Conservation (phyloP, 1,140 invertebrate genomes). For the Drosophila auraria region DNA sequence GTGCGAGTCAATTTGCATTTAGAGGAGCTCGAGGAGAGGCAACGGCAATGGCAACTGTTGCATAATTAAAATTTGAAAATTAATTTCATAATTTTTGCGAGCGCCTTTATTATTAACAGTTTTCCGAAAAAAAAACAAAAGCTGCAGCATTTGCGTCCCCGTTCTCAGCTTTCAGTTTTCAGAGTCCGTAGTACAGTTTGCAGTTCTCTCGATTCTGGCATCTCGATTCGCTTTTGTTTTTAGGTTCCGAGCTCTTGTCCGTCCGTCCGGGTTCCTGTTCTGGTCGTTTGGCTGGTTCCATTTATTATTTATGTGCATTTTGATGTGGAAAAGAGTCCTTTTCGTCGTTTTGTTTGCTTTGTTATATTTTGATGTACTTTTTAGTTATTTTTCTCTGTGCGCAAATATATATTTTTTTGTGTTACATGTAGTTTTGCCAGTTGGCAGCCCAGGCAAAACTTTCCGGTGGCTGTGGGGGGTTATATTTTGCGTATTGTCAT, state of each 20-base stretch:
- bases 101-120: slow-evolving; percentile 72
- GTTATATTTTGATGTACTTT: slow-evolving; percentile 26
- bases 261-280: slow-evolving; percentile 60
- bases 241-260: slow-evolving; percentile 39
- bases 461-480: slow-evolving; percentile 1
- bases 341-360: slow-evolving; percentile 42
- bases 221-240: slow-evolving; percentile 43
- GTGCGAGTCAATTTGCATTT: slow-evolving; percentile 68
- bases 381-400: slow-evolving; percentile 17
- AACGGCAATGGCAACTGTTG: slow-evolving; percentile 55
- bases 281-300: slow-evolving; percentile 60
- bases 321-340: slow-evolving; percentile 75
- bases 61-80: slow-evolving; percentile 81
- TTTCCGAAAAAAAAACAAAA: slow-evolving; percentile 57
- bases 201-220: slow-evolving; percentile 15
- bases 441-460: slow-evolving; percentile 38
- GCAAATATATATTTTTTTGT: slow-evolving; percentile 26
- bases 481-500: slow-evolving; percentile 64
- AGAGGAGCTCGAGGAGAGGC: slow-evolving; percentile 38
- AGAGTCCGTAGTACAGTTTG: neutral
- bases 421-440: slow-evolving; percentile 46
- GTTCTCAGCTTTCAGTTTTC: neutral
- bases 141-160: slow-evolving; percentile 43
- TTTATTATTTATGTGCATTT: slow-evolving; percentile 84
- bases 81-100: slow-evolving; percentile 77